Evolutionary conservation across 2,113 vertebrate species (phyloP), one percentile per base, ranked within the genome.

Genomic region (Daubentonia madagascariensis): DNA sequence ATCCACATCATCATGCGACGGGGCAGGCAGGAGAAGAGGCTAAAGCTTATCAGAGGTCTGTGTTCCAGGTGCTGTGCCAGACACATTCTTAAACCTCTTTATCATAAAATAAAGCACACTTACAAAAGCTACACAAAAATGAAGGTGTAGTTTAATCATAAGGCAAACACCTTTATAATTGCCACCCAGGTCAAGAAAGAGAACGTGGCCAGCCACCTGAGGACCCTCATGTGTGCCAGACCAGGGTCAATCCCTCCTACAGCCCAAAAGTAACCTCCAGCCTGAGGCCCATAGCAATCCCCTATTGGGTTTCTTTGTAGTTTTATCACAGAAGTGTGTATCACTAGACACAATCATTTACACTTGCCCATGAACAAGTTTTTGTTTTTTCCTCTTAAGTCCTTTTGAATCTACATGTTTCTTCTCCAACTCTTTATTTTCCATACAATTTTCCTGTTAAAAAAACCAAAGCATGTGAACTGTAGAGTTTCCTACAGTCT

Each of bases 1-100:
- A 22, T 40, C 86, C 30, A 1, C 43, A 16, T 1, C n/a, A 18
- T 7, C 45, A 7, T 0, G 14, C 0, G 3, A 32, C 0, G 0
- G 67, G 50, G 14, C n/a, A 87, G 37, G 57, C 52, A 25, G 40
- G 6, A 48, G 22, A 45, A 11, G 43, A 10, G 35, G 48, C 12
- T 3, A 0, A 8, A 1, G 25, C 30, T 12, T 59, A 7, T 8
- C 1, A n/a, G 6, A 45, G 83, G 63, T 28, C 45, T 7, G 0
- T 1, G 1, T 32, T 35, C 35, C 11, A 35, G 63, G 28, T 40
- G 5, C 43, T 0, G 5, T 37, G 23, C 57, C 35, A 12, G 8
- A n/a, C 6, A 48, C 2, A 32, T 1, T 68, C 87, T 63, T 63
- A 16, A 54, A 67, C 1, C 32, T 57, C 76, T 78, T 81, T 9